Base-by-base conservation (phyloP, 30 jellyfish, hydroid and myxozoan species). In the Cassiopea xamachana region DNA sequence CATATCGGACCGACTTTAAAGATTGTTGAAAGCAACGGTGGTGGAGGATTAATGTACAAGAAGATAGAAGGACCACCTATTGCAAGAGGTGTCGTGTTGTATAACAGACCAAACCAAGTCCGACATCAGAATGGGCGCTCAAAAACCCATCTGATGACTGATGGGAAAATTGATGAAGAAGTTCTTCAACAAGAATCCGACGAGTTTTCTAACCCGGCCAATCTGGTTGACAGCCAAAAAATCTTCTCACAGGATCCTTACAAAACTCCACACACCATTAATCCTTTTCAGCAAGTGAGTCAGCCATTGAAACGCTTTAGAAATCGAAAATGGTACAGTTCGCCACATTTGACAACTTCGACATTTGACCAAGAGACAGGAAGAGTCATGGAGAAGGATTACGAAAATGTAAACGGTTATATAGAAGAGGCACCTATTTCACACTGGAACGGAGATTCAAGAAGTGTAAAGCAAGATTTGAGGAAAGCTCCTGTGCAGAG, bases 1-100 rank as follows among this genome's bases (percentile, higher is more conserved):
- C 95, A 78, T 27, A 43, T 88, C 10, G 95, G 95, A 47, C 95
- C 95, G 3, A 88, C 95, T 49, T 80, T 79, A 48, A 88, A 88
- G 71, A 88, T 88, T 2, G 90, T 88, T 17, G 95, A 88, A 55
- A 60, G 71, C 15, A 76, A 64, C 7, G 61, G 79, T 7, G 86
- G 82, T 1, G 90, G 95, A 4, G 95, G 95, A n/a, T 15, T 79
- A 7, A 88, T 88, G 79, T 88, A 73, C 49, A 75, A 70, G 59
- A 69, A 60, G 48, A 55, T 88, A 18, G 90, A 78, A 27, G 77
- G 77, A 16, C 95, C 92, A 2, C 45, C 85, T 3, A 64, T 58
- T 49, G 74, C 85, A 6, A 83, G 83, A 18, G 77, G 17, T 46
- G 13, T n/a, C 3, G 73, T 39, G 10, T 1, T 18, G 48, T 1